Evolutionary conservation across 2,888 invertebrate genomes (phyloP), one percentile per base, ranked within the genome.

Genomic region (Volucella inanis): DNA sequence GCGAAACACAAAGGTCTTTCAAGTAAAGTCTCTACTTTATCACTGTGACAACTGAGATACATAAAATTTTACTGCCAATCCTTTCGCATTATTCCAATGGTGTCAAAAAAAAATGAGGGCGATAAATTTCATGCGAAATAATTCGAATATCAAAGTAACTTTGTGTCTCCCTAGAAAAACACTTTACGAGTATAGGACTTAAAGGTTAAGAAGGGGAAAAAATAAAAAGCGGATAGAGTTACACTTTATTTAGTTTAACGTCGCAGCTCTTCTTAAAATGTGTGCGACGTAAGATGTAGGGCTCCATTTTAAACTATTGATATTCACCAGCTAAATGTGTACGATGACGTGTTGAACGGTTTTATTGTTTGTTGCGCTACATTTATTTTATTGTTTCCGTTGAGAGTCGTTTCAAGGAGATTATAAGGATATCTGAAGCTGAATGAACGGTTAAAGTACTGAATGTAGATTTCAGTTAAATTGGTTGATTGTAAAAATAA

Each of bases 191-290:
- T n/a, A 49, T 22, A 61, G 47, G 70, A 77, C 77, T 70, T 55
- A 55, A 62, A 55, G 77, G 70, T 77, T 77, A 77, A 77, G 70
- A 55, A 70, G 62, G 77, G 77, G 70, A 62, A 41, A 77, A 70
- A 77, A 70, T 62, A 77, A 77, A 68, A 77, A 55, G 47, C 22
- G 62, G 62, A 55, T 70, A 49, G 55, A 67, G 70, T 77, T 77
- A 68, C 77, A 62, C 61, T 77, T 70, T 70, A 77, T 77, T 77
- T 70, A 77, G 62, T 70, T 50, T 8, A 31, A 68, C 61, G 76
- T 52, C 52, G 52, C 45, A 67, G 9, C 12, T 15, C 43, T 39
- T 9, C 15, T 49, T 8, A 38, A 12, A 38, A 38, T 59, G 39
- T 12, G n/a, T 71, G 59, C 52, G 59, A 43, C 22, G 31, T 45